phyloP scores from a whole-genome alignment of 1,140 invertebrate species.

The Drosophila leontia region DNA sequence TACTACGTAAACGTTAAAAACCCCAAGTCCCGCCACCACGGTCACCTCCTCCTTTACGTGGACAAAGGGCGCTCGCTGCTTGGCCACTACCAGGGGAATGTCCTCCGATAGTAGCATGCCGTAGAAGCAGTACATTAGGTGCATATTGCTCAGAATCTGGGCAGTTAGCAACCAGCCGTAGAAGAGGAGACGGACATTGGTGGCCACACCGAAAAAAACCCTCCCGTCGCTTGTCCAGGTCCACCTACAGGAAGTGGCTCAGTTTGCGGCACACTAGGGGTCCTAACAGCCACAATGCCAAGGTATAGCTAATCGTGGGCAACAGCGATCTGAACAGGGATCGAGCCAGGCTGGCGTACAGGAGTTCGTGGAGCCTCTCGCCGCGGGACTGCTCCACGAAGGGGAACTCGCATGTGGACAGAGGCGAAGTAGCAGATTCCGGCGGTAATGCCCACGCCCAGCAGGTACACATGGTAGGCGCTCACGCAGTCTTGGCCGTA shows the following conservation, averaged over 20 bases:
- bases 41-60: slow-evolving; percentile 69
- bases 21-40: slow-evolving; percentile 87
- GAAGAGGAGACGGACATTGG: slow-evolving; percentile 86
- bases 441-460: slow-evolving; percentile 89
- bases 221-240: slow-evolving; percentile 59
- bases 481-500: slow-evolving; percentile 84
- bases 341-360: slow-evolving; percentile 86
- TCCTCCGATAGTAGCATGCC: slow-evolving; percentile 89
- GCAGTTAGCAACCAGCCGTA: slow-evolving; percentile 89
- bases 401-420: slow-evolving; percentile 87
- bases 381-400: slow-evolving; percentile 89
- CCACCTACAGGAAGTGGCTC: slow-evolving; percentile 48
- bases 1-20: slow-evolving; percentile 87
- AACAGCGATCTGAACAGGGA: slow-evolving; percentile 87
- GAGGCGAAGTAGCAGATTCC: slow-evolving; percentile 89
- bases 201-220: slow-evolving; percentile 55
- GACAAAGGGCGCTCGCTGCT: slow-evolving; percentile 31
- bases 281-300: slow-evolving; percentile 61
- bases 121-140: slow-evolving; percentile 89
- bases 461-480: slow-evolving; percentile 87
- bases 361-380: slow-evolving; percentile 87
- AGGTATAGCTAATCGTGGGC: slow-evolving; percentile 87
- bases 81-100: slow-evolving; percentile 87
- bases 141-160: slow-evolving; percentile 89
- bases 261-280: slow-evolving; percentile 39